phyloP scores from a whole-genome alignment of 2,888 invertebrate genomes.

The Eupithecia abbreviata region DNA sequence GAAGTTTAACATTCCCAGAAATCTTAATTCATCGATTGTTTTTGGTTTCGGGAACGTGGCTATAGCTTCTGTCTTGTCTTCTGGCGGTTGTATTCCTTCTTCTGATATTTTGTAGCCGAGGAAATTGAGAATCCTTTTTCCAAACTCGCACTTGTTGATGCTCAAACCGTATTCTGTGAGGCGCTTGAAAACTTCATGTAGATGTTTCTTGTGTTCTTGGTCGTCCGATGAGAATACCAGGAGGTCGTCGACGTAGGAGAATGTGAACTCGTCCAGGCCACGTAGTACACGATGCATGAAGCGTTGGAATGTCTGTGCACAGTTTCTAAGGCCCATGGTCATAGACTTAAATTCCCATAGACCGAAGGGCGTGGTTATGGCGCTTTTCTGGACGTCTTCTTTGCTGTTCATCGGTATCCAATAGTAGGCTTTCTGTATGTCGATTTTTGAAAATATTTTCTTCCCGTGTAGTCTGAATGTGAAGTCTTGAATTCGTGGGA shows the following conservation, averaged over 20 bases:
- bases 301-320: not conserved
- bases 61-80: not conserved
- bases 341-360: not conserved
- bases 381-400: constrained; percentile 1
- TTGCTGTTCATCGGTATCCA: not conserved
- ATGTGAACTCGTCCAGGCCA: not conserved
- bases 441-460: not conserved
- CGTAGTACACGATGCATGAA: not conserved
- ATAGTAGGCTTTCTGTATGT: not conserved
- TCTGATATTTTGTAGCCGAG: not conserved
- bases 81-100: not conserved
- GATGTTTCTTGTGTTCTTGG: not conserved
- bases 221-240: not conserved
- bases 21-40: not conserved
- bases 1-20: not conserved
- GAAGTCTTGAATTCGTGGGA: constrained; percentile 28
- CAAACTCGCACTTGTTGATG: not conserved
- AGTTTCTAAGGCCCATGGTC: not conserved
- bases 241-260: not conserved
- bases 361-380: not conserved
- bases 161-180: not conserved
- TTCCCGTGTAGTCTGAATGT: constrained; percentile 18
- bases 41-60: not conserved
- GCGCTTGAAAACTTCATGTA: not conserved
- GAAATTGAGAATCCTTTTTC: not conserved